Conservation (phyloP, 2,888 invertebrate genomes). For the Drosophila putrida region DNA sequence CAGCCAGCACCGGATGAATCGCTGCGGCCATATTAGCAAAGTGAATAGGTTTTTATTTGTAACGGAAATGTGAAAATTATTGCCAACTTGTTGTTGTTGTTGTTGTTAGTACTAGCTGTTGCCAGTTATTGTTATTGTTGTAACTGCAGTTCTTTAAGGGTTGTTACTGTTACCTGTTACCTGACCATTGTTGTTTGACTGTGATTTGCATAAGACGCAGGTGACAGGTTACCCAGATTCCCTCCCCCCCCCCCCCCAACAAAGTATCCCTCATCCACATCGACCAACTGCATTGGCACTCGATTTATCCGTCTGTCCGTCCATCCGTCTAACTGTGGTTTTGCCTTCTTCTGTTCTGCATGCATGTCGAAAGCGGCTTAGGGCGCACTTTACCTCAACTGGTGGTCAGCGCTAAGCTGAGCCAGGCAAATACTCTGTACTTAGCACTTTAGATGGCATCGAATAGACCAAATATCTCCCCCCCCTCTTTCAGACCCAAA, state of each 20-base stretch:
- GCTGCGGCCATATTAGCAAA: constrained; percentile 77
- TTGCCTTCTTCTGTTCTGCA: constrained; percentile 23
- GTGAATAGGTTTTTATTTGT: constrained; percentile 81
- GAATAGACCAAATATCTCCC: background rate
- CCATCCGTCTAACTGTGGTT: constrained; percentile 19
- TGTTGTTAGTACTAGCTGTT: too few species aligned
- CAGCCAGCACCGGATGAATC: constrained; percentile 72
- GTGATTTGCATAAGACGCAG: constrained; percentile 70
- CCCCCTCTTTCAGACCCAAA: background rate
- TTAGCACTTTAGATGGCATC: background rate
- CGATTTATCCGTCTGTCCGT: background rate
- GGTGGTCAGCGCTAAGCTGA: constrained; percentile 9
- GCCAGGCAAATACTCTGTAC: background rate
- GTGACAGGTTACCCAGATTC: constrained; percentile 44
- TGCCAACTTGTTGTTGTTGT: constrained; percentile 61
- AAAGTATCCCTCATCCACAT: background rate
- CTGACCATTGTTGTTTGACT: constrained; percentile 17
- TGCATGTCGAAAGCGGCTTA: constrained; percentile 53
- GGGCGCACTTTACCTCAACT: constrained; percentile 24
- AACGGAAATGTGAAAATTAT: constrained; percentile 79
- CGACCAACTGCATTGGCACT: constrained; percentile 14
- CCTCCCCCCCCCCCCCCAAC: background rate
- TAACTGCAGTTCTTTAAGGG: constrained; percentile 19
- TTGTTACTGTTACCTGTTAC: constrained; percentile 6
- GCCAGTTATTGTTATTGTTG: constrained; percentile 16